Percentiles rank a stretch among this genome's conserved stretches.
Evolutionary conservation across 2,797 vertebrate species (phyloP).

Genomic region (Sternarchorhynchus goeldii): DNA sequence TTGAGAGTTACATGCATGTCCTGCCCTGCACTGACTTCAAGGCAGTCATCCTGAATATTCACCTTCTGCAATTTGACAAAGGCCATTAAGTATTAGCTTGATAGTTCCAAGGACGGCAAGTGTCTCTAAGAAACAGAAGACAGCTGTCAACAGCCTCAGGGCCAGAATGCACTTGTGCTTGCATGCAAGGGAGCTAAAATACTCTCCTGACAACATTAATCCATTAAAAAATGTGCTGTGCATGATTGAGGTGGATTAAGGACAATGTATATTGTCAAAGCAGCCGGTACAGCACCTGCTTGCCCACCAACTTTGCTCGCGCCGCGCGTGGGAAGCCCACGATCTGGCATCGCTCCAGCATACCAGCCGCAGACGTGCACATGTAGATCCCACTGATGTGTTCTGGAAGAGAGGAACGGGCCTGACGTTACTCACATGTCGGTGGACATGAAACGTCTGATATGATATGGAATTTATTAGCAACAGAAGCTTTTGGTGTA

Average conservation of each 20-base stretch:
- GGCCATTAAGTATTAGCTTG: neutral
- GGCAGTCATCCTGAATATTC: constrained; percentile 78
- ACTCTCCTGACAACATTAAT: neutral
- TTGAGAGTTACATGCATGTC: constrained; percentile 77
- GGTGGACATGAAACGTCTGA: neutral
- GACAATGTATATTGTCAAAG: too few species aligned
- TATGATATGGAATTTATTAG: neutral
- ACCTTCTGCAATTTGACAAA: constrained; percentile 69
- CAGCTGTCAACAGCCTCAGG: neutral
- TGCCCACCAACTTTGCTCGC: constrained; percentile 50
- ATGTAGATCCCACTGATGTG: constrained; percentile 66
- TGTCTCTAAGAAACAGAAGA: neutral
- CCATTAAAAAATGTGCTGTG: neutral
- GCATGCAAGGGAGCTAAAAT: neutral
- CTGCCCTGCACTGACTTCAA: constrained; percentile 75
- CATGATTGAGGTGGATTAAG: neutral
- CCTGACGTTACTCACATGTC: neutral
- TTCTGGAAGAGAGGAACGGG: constrained; percentile 59
- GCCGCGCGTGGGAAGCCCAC: constrained; percentile 60
- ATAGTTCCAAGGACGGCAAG: neutral
- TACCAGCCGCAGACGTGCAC: constrained; percentile 59
- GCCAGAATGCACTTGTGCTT: neutral
- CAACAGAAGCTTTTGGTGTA: neutral
- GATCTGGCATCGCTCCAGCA: constrained; percentile 59
- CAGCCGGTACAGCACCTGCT: constrained; percentile 55